Evolutionary conservation across 2,113 vertebrate species (phyloP), one percentile per base, ranked within the genome.

Genomic region (Mormyrus lacerda): DNA sequence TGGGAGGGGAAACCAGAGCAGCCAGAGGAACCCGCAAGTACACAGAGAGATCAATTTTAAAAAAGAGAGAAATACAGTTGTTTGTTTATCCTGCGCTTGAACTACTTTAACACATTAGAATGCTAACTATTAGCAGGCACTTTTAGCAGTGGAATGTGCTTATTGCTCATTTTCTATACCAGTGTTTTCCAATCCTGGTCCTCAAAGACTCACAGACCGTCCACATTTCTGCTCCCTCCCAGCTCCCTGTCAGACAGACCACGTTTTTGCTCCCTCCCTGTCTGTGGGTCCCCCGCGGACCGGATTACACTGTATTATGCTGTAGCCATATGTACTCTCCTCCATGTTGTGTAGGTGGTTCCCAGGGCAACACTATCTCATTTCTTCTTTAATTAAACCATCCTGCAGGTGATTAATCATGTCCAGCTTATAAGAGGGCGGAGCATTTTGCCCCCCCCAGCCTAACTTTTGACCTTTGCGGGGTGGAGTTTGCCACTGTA

Each of bases 351-450:
- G 85, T 48, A 86, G 85, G 85, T 19, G 5, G 85, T 50, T 86
- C 45, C 85, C 85, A n/a, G 24, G 42, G 21, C 83, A n/a, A 48
- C 42, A 27, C 45, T n/a, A 48, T 85, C 42, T 45, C 45, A 24
- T 48, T 86, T 35, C 47, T 86, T 35, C 45, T 27, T 86, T 86
- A 51, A 51, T 51, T 86, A 86, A 84, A 86, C 45, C 85, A 86
- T 86, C 11, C 47, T 86, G 85, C 85, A 51, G 48, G 24, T 86
- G 85, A 48, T 50, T 31, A 86, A 86, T 51, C 27, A 51, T 1
- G 5, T 86, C 85, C 48, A 50, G 85, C 11, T 13, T 24, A 86
- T 51, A 48, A 53, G 48, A 35, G 27, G 47, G 48, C 85, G 24
- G 83, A 85, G 83, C 24, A 27, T 11, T 85, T 44, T 65, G 58